Evolutionary conservation across 1,140 invertebrate species (phyloP).

Genomic region (Penaeus vannamei): DNA sequence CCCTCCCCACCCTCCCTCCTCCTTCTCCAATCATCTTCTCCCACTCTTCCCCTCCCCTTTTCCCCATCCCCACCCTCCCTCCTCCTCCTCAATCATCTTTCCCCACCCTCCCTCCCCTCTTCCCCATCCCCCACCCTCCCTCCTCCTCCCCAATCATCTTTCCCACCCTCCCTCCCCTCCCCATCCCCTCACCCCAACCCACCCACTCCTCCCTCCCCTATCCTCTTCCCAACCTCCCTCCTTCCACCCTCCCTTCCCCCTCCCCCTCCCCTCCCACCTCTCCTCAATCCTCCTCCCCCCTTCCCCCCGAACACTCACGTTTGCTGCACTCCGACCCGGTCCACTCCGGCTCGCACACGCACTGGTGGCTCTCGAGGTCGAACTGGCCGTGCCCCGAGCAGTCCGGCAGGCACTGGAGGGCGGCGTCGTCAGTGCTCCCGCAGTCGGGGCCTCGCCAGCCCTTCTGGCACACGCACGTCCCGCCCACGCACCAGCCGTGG

Average conservation of each 20-base stretch:
- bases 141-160: too few relatives aligned
- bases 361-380: slow-evolving; percentile 89
- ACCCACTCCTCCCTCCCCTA: neutral
- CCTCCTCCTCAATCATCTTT: too few relatives aligned
- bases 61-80: too few relatives aligned
- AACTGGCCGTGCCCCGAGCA: slow-evolving; percentile 96
- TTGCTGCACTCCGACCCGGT: slow-evolving; percentile 93
- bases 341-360: slow-evolving; percentile 92
- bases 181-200: too few relatives aligned
- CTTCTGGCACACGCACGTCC: slow-evolving; percentile 96
- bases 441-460: slow-evolving; percentile 96
- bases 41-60: too few relatives aligned
- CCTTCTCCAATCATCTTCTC: too few relatives aligned
- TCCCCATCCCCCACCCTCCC: too few relatives aligned
- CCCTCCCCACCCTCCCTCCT: too few relatives aligned
- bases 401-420: slow-evolving; percentile 92
- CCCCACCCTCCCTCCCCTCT: too few relatives aligned
- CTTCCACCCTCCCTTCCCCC: neutral
- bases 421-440: slow-evolving; percentile 91
- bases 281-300: too few relatives aligned
- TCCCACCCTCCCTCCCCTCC: too few relatives aligned
- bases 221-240: neutral
- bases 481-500: slow-evolving; percentile 95
- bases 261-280: neutral
- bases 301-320: slow-evolving; percentile 49